Conservation (phyloP, 23 tunicate genomes). For the Botrylloides violaceus region DNA sequence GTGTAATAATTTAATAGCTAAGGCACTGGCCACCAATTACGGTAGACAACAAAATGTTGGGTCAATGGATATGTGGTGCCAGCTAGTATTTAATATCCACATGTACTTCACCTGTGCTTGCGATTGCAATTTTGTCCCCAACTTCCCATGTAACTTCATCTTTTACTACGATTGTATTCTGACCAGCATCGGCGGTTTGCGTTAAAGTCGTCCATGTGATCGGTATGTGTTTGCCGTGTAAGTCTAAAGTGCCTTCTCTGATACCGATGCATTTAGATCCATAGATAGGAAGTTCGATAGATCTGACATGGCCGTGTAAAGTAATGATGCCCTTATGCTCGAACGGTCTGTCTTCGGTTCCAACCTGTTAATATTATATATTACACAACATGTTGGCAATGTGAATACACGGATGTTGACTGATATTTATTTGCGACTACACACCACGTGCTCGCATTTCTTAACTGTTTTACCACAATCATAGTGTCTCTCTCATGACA, state of each 20-base stretch:
- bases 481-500: too few species aligned
- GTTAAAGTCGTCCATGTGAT: conserved; percentile 28
- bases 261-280: conserved; percentile 30
- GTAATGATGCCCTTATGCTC: conserved; percentile 26
- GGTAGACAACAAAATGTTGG: too few species aligned
- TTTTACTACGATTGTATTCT: conserved; percentile 2
- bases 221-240: conserved; percentile 32
- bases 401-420: too few species aligned
- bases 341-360: conserved; percentile 43
- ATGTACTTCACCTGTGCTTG: conserved; percentile 62
- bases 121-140: conserved; percentile 86
- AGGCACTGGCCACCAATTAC: too few species aligned
- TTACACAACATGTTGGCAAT: not conserved
- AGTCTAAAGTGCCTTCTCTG: conserved; percentile 29
- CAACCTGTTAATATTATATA: conserved; percentile 10
- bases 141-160: conserved; percentile 62
- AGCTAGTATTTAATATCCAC: not conserved
- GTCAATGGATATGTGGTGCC: too few species aligned
- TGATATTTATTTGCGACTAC: too few species aligned
- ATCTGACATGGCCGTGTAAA: conserved; percentile 29
- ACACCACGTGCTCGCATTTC: too few species aligned
- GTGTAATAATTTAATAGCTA: too few species aligned
- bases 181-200: conserved; percentile 22
- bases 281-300: conserved; percentile 37
- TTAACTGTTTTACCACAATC: too few species aligned